Percentiles rank a stretch among this genome's conserved stretches.
phyloP scores from a whole-genome alignment of 2,888 invertebrate species.

The Plebejus argus region DNA sequence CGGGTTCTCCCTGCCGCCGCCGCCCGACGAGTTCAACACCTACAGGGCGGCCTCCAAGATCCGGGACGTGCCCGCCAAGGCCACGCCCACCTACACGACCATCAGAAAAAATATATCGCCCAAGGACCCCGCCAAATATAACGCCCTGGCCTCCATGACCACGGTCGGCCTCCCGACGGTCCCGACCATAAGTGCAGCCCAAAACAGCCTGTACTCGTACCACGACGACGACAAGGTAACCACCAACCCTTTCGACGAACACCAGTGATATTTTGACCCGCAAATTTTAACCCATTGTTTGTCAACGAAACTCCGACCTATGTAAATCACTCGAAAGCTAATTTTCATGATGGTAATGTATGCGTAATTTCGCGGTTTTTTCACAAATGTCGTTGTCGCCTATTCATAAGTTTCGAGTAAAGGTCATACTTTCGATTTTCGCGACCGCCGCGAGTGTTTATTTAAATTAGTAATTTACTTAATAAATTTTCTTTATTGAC shows the following conservation, averaged over 20 bases:
- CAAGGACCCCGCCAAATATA: slow-evolving; percentile 58
- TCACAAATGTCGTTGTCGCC: background rate
- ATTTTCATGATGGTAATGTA: slow-evolving; percentile 7
- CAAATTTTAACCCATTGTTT: background rate
- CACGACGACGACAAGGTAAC: slow-evolving; percentile 69
- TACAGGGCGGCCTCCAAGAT: slow-evolving; percentile 68
- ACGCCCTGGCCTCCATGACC: slow-evolving; percentile 63
- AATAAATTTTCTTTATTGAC: slow-evolving; percentile 11
- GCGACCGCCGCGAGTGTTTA: background rate
- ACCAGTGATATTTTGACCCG: slow-evolving; percentile 40
- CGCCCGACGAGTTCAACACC: slow-evolving; percentile 71
- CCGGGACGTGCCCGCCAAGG: slow-evolving; percentile 63
- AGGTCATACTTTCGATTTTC: slow-evolving; percentile 21
- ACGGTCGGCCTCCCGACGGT: slow-evolving; percentile 69
- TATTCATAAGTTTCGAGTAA: slow-evolving; percentile 13
- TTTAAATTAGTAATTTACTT: slow-evolving; percentile 5
- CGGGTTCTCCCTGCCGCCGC: slow-evolving; percentile 72
- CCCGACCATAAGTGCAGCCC: slow-evolving; percentile 61
- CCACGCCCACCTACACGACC: slow-evolving; percentile 64
- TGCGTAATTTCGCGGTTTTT: background rate
- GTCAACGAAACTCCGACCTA: background rate
- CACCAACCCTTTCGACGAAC: slow-evolving; percentile 71
- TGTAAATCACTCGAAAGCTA: slow-evolving; percentile 4
- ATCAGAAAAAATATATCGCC: slow-evolving; percentile 57
- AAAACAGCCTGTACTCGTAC: slow-evolving; percentile 63